Conservation (phyloP, 2,113 vertebrate species). For the Festucalex cinctus region DNA sequence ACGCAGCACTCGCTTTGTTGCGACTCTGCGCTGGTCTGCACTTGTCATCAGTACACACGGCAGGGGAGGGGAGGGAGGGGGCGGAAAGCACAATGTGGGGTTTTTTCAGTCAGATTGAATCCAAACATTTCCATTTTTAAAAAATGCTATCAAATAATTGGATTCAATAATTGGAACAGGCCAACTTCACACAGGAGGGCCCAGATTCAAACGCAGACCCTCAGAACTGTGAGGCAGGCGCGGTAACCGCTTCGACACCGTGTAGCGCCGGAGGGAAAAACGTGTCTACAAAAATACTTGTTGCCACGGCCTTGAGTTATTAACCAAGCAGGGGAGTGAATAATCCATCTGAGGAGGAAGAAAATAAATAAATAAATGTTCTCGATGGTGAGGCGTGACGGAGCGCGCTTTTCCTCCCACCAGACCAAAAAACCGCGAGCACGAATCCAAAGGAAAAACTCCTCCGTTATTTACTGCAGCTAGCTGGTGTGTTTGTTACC, state of each 20-base stretch:
- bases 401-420: conserved; percentile 9
- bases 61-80: neutral
- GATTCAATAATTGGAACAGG: too few species aligned
- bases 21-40: conserved; percentile 29
- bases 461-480: neutral
- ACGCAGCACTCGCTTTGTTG: conserved; percentile 65
- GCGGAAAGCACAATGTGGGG: too few species aligned
- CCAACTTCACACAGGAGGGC: too few species aligned
- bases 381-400: conserved; percentile 40
- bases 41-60: conserved; percentile 35
- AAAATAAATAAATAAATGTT: conserved; percentile 38
- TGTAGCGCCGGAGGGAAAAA: neutral
- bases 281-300: neutral
- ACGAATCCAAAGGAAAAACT: neutral
- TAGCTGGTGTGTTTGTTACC: neutral
- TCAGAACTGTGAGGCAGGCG: neutral
- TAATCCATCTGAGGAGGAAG: conserved; percentile 20
- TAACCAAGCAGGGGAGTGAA: conserved; percentile 8
- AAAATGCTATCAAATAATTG: too few species aligned
- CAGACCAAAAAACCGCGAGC: conserved; percentile 20
- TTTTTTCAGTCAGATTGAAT: too few species aligned
- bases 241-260: too few species aligned
- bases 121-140: too few species aligned
- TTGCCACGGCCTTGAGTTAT: neutral
- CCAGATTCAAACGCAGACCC: too few species aligned